Evolutionary conservation across 1,140 invertebrate genomes (phyloP).

Genomic region (Glossosoma conforme): DNA sequence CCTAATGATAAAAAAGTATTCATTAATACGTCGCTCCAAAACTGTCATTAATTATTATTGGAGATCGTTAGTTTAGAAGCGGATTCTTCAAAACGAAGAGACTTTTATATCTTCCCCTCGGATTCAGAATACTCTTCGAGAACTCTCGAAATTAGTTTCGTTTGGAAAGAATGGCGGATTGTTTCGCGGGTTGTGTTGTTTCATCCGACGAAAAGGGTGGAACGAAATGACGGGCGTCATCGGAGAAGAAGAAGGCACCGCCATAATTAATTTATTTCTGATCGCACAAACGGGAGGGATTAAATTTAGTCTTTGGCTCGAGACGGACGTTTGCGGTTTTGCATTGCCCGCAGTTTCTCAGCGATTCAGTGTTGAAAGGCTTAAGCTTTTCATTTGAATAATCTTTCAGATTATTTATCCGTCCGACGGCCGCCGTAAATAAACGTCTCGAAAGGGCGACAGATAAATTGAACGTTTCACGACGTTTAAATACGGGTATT

Average conservation of each 20-base stretch:
- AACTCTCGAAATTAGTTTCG: constrained; percentile 28
- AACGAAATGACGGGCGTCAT: neutral
- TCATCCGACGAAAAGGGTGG: neutral
- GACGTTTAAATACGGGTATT: too few relatives aligned
- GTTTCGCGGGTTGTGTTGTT: constrained; percentile 20
- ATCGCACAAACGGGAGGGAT: constrained; percentile 8
- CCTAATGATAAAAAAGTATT: too few relatives aligned
- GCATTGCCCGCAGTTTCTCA: too few relatives aligned
- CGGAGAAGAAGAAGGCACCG: neutral
- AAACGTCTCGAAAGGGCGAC: too few relatives aligned
- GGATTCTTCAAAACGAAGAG: constrained; percentile 13
- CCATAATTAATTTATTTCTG: constrained; percentile 20
- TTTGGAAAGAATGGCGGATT: constrained; percentile 28
- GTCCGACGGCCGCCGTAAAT: too few relatives aligned
- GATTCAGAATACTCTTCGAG: constrained; percentile 10
- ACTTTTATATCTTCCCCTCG: constrained; percentile 2
- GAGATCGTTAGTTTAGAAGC: constrained; percentile 9
- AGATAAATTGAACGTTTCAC: too few relatives aligned
- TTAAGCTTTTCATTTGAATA: too few relatives aligned
- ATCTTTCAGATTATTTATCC: too few relatives aligned
- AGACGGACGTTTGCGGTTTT: too few relatives aligned
- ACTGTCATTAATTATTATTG: constrained; percentile 19
- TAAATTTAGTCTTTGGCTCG: constrained; percentile 9
- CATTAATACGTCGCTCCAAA: constrained; percentile 9
- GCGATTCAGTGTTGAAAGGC: too few relatives aligned